A percentile compares a stretch with the other conserved stretches of the same genome.
Conservation (phyloP, 2,113 vertebrate genomes). For the Mobula hypostoma region DNA sequence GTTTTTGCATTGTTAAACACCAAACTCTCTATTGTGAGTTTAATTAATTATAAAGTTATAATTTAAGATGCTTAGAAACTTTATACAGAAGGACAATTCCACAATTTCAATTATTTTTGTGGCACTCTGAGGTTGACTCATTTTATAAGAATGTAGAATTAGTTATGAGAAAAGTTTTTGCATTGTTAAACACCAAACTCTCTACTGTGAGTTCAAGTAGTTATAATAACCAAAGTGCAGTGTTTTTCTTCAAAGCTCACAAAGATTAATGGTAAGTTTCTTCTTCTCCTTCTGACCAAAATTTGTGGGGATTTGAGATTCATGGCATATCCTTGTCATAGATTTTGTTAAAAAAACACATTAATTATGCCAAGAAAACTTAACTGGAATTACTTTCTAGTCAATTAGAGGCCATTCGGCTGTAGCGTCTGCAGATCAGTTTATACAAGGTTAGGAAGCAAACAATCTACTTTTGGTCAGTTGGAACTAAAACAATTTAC, state of each 20-base stretch:
- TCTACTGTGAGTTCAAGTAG: background rate
- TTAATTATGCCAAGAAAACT: background rate
- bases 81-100: background rate
- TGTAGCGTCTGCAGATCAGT: background rate
- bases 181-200: background rate
- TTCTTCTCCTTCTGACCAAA: too few species aligned
- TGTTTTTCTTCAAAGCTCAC: background rate
- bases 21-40: background rate
- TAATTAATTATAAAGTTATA: background rate
- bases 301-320: background rate
- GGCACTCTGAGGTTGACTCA: background rate
- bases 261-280: background rate
- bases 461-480: background rate
- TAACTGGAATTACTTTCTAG: background rate
- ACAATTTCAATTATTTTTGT: background rate
- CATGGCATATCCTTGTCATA: background rate
- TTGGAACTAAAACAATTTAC: background rate
- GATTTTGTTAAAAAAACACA: background rate
- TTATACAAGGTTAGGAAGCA: background rate
- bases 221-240: background rate
- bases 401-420: background rate
- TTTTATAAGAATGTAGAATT: background rate
- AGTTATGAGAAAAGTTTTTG: background rate
- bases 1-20: background rate
- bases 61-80: background rate